Percentiles rank a stretch among this genome's conserved stretches.
These are phyloP conservation scores for Amblyraja radiata DNA, from an alignment of 2,797 vertebrate species.

Conservation along the genomic window DNA sequence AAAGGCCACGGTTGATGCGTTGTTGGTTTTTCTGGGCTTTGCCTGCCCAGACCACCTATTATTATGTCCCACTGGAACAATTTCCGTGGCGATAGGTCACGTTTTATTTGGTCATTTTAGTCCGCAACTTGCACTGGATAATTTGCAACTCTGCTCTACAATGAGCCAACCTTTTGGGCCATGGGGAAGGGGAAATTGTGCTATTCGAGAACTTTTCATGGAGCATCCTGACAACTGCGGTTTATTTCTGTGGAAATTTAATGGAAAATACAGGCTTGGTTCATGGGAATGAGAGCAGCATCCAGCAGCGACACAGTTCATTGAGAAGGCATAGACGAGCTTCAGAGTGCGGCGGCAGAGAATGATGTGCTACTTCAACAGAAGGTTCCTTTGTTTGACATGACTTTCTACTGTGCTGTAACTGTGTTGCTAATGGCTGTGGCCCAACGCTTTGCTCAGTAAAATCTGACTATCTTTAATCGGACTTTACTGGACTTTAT, in stretches of 20 bases:
- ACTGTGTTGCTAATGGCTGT: neutral
- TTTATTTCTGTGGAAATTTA: neutral
- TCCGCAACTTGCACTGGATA: neutral
- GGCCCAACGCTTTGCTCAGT: neutral
- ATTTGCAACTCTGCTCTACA: neutral
- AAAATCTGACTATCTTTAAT: too few relatives aligned
- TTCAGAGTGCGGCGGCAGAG: neutral
- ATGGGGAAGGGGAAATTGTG: neutral
- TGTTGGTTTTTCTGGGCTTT: neutral
- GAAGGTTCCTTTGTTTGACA: neutral
- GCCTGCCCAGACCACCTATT: neutral
- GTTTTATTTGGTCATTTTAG: neutral
- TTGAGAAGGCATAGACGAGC: neutral
- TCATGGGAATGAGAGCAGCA: conserved; percentile 2
- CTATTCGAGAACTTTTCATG: neutral
- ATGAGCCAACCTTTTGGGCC: neutral
- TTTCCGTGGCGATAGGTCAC: neutral
- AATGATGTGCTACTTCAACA: conserved; percentile 4
- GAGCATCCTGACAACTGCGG: neutral
- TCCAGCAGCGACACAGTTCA: neutral
- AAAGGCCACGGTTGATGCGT: neutral
- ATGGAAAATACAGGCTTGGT: neutral
- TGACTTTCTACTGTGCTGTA: neutral
- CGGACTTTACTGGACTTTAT: too few relatives aligned
- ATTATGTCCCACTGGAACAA: neutral